phyloP scores from a whole-genome alignment of 2,888 invertebrate species.

The Brachyptera putata region DNA sequence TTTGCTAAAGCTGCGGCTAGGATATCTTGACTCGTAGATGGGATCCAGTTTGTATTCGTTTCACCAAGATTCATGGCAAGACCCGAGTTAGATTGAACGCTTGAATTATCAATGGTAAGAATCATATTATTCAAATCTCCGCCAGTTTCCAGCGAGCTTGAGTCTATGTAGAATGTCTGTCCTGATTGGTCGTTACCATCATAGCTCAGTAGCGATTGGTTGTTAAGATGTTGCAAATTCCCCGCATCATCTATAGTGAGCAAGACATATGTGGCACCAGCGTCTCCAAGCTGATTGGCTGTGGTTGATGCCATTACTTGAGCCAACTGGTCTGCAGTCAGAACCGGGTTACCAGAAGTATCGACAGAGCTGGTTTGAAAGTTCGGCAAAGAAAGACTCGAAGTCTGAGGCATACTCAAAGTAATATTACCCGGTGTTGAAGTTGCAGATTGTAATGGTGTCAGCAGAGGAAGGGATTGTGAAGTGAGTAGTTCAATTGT shows the following conservation, averaged over 20 bases:
- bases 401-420: too few species aligned
- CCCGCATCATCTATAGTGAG: conserved; percentile 68
- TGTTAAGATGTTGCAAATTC: conserved; percentile 55
- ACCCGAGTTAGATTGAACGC: too few species aligned
- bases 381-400: not conserved
- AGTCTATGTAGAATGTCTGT: conserved; percentile 44
- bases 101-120: conserved; percentile 23
- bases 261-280: conserved; percentile 66
- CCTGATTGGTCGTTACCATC: conserved; percentile 36
- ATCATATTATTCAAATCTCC: conserved; percentile 49
- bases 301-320: conserved; percentile 34
- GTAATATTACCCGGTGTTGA: too few species aligned
- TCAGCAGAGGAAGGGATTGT: conserved; percentile 36
- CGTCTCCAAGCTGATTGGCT: conserved; percentile 28
- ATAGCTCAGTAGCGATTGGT: conserved; percentile 52
- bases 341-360: not conserved
- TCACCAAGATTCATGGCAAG: not conserved
- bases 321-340: conserved; percentile 29
- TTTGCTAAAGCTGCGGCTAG: conserved; percentile 71
- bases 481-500: conserved; percentile 22
- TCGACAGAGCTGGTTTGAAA: too few species aligned
- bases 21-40: conserved; percentile 58
- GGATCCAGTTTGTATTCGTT: conserved; percentile 26
- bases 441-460: conserved; percentile 36
- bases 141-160: conserved; percentile 47